These are phyloP conservation scores for Catalaphyllia jardinei DNA, from an alignment of 64 coral and sea anemone genomes.

Conservation along the genomic window DNA sequence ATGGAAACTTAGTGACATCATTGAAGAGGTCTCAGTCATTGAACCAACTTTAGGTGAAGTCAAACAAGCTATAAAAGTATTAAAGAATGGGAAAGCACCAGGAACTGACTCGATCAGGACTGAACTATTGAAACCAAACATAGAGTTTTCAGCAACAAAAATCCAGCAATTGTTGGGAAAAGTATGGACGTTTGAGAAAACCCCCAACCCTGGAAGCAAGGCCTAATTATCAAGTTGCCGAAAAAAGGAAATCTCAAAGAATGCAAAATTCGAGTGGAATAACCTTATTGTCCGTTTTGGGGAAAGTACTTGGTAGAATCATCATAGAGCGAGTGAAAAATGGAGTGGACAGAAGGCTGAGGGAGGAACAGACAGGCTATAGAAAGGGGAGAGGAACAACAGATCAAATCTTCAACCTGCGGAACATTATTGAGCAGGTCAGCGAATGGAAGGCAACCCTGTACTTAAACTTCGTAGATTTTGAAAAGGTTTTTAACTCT, in stretches of 20 bases:
- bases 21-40: no score
- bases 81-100: slow-evolving; percentile 8
- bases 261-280: slow-evolving; percentile 41
- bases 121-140: slow-evolving; percentile 27
- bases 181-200: slow-evolving; percentile 1
- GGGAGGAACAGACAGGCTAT: no score
- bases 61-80: not conserved
- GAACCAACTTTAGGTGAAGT: not conserved
- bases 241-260: slow-evolving; percentile 41
- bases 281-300: slow-evolving; percentile 34
- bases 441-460: not conserved
- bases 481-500: no score
- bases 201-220: slow-evolving; percentile 1
- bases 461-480: no score
- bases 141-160: not conserved
- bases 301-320: slow-evolving; percentile 28
- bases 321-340: no score
- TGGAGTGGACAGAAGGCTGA: no score
- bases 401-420: no score
- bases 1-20: no score
- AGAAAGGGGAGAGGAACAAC: not conserved
- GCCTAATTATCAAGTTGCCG: slow-evolving; percentile 19
- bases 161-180: slow-evolving; percentile 15
- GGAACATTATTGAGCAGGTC: no score
- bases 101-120: not conserved